Base-by-base conservation (phyloP, 2,888 invertebrate species). In the Polymixis lichenea region DNA sequence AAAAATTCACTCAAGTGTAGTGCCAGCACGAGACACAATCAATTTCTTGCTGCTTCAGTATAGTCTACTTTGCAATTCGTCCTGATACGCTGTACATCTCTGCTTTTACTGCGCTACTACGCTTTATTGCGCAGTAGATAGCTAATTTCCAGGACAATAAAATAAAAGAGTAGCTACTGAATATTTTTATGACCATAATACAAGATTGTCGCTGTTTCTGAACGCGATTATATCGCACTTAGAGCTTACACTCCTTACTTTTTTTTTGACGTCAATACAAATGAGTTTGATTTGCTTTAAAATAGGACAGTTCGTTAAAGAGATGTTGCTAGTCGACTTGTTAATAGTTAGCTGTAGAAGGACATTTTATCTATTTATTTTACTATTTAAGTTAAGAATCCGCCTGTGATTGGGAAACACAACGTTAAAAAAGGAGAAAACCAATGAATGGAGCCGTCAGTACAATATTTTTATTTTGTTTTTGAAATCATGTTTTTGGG, bases 341-440 rank as follows among this genome's bases (percentile, higher is more conserved):
- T 19, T 55, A 68, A 66, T 53, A 58, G 32, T 49, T 25, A 64
- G 46, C 28, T 2, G 4, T 19, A n/a, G 17, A 7, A 53, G 11
- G 32, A n/a, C 6, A n/a, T 69, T 53, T n/a, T 8, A 3, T 56
- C 56, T 53, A 46, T 65, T 75, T 46, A 32, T 64, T 66, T 77
- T 76, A 61, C 32, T 77, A 43, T 77, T 77, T 61, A 77, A 77
- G 77, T 77, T 77, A 77, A 68, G 60, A 77, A 68, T 68, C 17
- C 53, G 25, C 38, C 61, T 68, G 77, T 55, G 32, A 68, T 25
- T 77, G 77, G 46, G 22, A 77, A 68, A 61, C 60, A 38, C 22
- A 49, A 61, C 61, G 7, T 55, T 77, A 77, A 68, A 49, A 67
- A 77, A 77, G 38, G 53, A 53, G 60, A 77, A 62, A 77, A 77